These are phyloP conservation scores for Zeus faber DNA, from an alignment of 2,113 vertebrate species.

Conservation along the genomic window DNA sequence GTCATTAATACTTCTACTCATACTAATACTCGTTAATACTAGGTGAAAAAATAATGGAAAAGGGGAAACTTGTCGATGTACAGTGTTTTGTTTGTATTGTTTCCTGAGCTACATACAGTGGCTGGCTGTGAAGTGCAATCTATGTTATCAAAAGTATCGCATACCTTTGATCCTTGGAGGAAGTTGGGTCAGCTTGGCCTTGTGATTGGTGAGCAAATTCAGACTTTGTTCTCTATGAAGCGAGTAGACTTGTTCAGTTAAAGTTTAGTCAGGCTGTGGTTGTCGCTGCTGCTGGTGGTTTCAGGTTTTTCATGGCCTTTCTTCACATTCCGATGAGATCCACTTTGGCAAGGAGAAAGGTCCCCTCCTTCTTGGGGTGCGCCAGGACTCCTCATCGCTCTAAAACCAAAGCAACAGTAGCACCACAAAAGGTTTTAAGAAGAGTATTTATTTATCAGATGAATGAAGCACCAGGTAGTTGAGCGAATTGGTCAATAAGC, in stretches of 20 bases:
- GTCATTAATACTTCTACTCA: too few relatives aligned
- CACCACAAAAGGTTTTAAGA: conserved; percentile 36
- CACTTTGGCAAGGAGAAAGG: conserved; percentile 10
- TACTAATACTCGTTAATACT: too few relatives aligned
- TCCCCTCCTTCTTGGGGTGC: neutral
- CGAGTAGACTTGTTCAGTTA: conserved; percentile 19
- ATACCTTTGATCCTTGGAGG: conserved; percentile 61
- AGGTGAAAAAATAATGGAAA: too few relatives aligned
- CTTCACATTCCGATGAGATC: conserved; percentile 65
- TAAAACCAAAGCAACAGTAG: conserved; percentile 14
- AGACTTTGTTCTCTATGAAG: conserved; percentile 56
- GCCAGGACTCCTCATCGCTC: neutral
- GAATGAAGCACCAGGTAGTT: too few relatives aligned
- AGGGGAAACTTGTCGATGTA: too few relatives aligned
- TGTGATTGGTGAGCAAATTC: conserved; percentile 16
- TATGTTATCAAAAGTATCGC: neutral
- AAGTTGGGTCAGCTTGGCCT: conserved; percentile 27
- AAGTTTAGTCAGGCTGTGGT: neutral
- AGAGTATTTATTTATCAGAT: conserved; percentile 22
- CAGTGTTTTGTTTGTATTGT: too few relatives aligned
- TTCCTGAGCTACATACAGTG: too few relatives aligned
- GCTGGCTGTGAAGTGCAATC: too few relatives aligned
- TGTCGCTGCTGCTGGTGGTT: neutral
- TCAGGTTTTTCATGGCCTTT: conserved; percentile 64
- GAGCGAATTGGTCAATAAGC: too few relatives aligned